A percentile compares a stretch with the other conserved stretches of the same genome.
Evolutionary conservation across 1,140 invertebrate species (phyloP).

Genomic region (Lepidurus couesii): DNA sequence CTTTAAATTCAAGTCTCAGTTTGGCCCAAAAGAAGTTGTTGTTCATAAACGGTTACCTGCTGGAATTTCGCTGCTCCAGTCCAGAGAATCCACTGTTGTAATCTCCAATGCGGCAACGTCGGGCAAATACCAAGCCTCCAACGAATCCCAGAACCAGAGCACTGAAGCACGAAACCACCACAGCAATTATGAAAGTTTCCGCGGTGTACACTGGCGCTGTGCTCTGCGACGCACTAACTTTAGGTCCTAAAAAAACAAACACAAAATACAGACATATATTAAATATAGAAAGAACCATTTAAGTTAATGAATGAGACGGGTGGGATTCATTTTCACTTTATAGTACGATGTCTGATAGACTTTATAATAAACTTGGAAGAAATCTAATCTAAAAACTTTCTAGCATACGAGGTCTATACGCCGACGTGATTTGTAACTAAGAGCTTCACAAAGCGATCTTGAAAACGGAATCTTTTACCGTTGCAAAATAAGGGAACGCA

Average conservation of each 20-base stretch:
- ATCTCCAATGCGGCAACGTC: conserved; percentile 61
- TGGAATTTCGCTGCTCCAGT: conserved; percentile 60
- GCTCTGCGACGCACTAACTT: conserved; percentile 43
- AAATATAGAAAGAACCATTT: neutral
- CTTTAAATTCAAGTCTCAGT: neutral
- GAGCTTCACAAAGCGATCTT: neutral
- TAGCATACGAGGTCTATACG: neutral
- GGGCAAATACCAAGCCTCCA: conserved; percentile 72
- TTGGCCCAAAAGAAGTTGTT: neutral
- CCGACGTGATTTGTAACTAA: conserved; percentile 1
- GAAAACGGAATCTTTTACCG: neutral
- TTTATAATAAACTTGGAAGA: too few species aligned
- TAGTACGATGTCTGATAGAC: too few species aligned
- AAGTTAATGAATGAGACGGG: neutral
- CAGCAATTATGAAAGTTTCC: conserved; percentile 68
- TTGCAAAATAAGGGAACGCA: neutral
- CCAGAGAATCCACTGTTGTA: conserved; percentile 43
- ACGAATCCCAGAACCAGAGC: conserved; percentile 75
- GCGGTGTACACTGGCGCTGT: conserved; percentile 67
- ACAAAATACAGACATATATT: conserved; percentile 23
- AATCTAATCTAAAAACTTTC: too few species aligned
- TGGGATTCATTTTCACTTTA: too few species aligned
- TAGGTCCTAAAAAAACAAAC: conserved; percentile 37
- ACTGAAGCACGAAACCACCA: conserved; percentile 67
- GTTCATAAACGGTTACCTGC: conserved; percentile 43